These are phyloP conservation scores for Aphaenogaster ashmeadi DNA, from an alignment of 1,140 invertebrate genomes.

Conservation along the genomic window DNA sequence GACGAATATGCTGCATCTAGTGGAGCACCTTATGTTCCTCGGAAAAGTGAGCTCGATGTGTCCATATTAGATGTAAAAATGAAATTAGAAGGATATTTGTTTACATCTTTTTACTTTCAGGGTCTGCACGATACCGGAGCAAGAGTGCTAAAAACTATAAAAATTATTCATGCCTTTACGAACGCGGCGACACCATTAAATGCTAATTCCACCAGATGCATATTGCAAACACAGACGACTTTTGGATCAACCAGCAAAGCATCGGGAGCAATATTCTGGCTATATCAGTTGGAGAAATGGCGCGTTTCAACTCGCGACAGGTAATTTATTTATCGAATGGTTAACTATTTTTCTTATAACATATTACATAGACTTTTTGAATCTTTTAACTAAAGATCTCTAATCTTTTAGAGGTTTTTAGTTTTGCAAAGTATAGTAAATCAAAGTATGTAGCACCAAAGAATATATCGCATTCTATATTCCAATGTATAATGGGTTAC, in stretches of 20 bases:
- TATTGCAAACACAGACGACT: constrained; percentile 94
- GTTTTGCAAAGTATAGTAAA: neutral
- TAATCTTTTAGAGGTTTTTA: neutral
- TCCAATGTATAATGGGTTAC: constrained; percentile 19
- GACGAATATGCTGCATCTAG: constrained; percentile 91
- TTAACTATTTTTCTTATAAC: neutral
- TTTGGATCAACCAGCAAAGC: constrained; percentile 95
- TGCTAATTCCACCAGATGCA: constrained; percentile 94
- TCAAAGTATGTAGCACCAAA: neutral
- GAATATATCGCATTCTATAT: neutral
- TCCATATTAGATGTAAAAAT: neutral
- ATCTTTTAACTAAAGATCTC: neutral
- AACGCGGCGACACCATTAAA: constrained; percentile 96
- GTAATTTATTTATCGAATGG: constrained; percentile 80
- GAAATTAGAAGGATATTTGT: neutral
- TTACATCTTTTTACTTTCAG: constrained; percentile 72
- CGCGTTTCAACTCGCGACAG: constrained; percentile 94
- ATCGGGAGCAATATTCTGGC: constrained; percentile 94
- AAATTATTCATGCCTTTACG: constrained; percentile 93
- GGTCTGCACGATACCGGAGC: constrained; percentile 89
- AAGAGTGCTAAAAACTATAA: constrained; percentile 91
- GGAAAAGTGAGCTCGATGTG: constrained; percentile 85
- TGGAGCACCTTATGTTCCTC: constrained; percentile 92
- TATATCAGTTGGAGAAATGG: constrained; percentile 96
- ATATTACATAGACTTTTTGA: neutral